Percentiles rank a stretch among this genome's conserved stretches.
Conservation (phyloP, 2,888 invertebrate genomes). For the Drosophila pseudotakahashii region DNA sequence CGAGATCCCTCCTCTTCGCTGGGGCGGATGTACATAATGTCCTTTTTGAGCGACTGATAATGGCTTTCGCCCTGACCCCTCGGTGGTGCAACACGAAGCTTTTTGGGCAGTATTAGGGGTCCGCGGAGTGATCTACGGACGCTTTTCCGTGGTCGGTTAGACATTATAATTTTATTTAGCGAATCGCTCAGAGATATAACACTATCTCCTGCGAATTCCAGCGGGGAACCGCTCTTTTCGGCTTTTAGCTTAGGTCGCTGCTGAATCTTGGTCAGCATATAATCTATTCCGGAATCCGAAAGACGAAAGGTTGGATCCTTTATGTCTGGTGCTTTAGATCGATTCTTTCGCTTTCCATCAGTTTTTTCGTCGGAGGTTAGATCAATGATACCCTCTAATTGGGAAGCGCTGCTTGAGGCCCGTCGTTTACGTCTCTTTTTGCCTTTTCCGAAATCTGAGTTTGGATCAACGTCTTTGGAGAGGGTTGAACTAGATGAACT, state of each 20-base stretch:
- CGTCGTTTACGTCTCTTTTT: background rate
- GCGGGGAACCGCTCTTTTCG: background rate
- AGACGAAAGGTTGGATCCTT: background rate
- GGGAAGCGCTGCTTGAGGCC: background rate
- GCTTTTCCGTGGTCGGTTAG: background rate
- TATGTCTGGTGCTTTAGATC: too few species aligned
- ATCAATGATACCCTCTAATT: background rate
- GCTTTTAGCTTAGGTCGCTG: too few species aligned
- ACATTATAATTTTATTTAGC: background rate
- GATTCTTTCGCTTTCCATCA: too few species aligned
- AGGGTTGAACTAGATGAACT: background rate
- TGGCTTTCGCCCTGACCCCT: background rate
- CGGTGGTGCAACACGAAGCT: background rate
- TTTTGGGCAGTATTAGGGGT: background rate
- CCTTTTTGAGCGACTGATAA: background rate
- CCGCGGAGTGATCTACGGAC: background rate
- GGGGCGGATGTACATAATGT: background rate
- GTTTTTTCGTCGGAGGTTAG: too few species aligned
- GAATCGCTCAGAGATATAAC: background rate
- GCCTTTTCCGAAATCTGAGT: background rate
- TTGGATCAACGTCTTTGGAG: background rate
- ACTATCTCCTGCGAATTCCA: background rate
- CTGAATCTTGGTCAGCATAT: background rate
- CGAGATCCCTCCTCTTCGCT: background rate
- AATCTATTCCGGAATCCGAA: background rate